Base-by-base conservation (phyloP, 2,797 vertebrate species). In the Sandelia bainsii region DNA sequence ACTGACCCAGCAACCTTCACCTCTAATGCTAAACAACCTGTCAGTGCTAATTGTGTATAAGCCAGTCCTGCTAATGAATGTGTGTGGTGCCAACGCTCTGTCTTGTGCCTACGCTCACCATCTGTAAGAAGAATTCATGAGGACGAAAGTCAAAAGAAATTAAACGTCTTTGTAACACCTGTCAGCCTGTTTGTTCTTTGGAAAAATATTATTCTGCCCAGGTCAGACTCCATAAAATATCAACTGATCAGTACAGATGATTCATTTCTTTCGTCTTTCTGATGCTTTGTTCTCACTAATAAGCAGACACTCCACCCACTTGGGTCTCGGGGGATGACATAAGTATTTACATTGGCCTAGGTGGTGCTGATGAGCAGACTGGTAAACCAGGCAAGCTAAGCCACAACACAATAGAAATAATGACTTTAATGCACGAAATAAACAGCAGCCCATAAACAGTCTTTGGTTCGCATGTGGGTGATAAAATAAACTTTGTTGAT, bases 291-390 rank as follows among this genome's bases (percentile, higher is more conserved):
- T 37, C 27, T 50, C 45, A 53, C 29, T 64, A 25, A 50, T 68
- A 37, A 69, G 44, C 50, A 86, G 66, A 52, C 42, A 69, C 72
- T 83, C 89, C 85, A 80, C 85, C 85, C 74, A 77, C 63, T 69
- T n/a, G 32, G 69, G 74, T 81, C 69, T 34, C 29, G 65, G 22
- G 68, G 50, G 53, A 62, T 90, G 82, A 91, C 72, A 78, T 65
- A 77, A 85, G 76, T 89, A 85, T 90, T 91, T 91, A 84, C 67
- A 67, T 72, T 91, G 88, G 87, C 84, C 39, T 58, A 14, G 45
- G 40, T 40, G 69, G n/a, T 58, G 53, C 54, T 87, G 73, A 83
- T 80, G 42, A 68, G 58, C 34, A 53, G 48, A 72, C 8, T 65
- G 67, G 68, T 84, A 68, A 76, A 74, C 17, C 58, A 75, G 27